Evolutionary conservation across 2,888 invertebrate species (phyloP).

Genomic region (Antitype chi): DNA sequence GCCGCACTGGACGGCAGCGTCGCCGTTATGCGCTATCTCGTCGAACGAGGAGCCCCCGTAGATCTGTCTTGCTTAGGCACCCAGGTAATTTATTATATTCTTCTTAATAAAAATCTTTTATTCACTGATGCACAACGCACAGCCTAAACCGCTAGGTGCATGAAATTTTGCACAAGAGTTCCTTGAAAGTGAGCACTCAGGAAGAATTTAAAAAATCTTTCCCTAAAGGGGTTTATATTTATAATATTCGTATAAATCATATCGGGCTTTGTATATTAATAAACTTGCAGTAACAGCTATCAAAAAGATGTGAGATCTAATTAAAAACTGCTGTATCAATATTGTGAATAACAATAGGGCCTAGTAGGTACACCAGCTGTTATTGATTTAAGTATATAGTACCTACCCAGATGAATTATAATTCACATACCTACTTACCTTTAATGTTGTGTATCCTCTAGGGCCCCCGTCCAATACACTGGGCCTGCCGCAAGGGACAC

Average conservation of each 20-base stretch:
- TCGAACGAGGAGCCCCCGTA: constrained; percentile 95
- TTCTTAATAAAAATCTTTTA: background rate
- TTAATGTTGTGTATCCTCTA: constrained; percentile 49
- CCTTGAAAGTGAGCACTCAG: background rate
- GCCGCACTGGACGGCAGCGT: constrained; percentile 97
- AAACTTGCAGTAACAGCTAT: background rate
- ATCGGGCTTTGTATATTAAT: background rate
- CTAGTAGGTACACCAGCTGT: background rate
- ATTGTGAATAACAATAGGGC: background rate
- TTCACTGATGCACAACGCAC: background rate
- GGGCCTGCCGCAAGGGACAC: constrained; percentile 98
- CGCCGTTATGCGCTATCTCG: constrained; percentile 96
- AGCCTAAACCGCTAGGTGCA: background rate
- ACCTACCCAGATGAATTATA: background rate
- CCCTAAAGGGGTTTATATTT: background rate
- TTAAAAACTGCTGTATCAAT: constrained; percentile 34
- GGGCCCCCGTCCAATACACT: constrained; percentile 97
- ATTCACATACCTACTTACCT: background rate
- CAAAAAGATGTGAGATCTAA: background rate
- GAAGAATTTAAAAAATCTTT: background rate
- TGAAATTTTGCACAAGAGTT: background rate
- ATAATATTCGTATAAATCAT: background rate
- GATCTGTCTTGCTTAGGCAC: constrained; percentile 97
- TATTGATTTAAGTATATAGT: constrained; percentile 11
- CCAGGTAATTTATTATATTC: constrained; percentile 85